Conservation (phyloP, 2,797 vertebrate genomes). For the Iguana delicatissima region DNA sequence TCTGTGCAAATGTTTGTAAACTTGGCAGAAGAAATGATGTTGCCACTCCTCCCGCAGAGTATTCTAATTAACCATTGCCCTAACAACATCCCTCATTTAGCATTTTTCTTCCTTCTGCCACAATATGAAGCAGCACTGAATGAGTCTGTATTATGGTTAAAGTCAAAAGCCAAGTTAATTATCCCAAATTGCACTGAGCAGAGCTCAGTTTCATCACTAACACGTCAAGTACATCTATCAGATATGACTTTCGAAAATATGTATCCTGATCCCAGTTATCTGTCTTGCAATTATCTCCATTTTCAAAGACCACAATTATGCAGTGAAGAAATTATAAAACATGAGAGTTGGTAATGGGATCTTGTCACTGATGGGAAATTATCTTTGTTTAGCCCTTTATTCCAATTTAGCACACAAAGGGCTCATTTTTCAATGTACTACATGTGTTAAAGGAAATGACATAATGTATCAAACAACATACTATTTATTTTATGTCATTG, state of each 20-base stretch:
- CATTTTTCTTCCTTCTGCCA: fast-evolving
- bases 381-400: constrained; percentile 60
- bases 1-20: constrained; percentile 30
- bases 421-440: constrained; percentile 33
- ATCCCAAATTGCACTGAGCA: constrained; percentile 55
- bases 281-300: constrained; percentile 56
- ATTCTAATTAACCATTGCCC: constrained; percentile 50
- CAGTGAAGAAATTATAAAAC: constrained; percentile 50
- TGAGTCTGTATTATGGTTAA: constrained; percentile 42
- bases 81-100: constrained; percentile 5
- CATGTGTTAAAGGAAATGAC: constrained; percentile 11
- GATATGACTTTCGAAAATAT: constrained; percentile 39
- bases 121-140: constrained; percentile 35
- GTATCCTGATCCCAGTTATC: constrained; percentile 57
- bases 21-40: constrained; percentile 17
- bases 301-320: constrained; percentile 49
- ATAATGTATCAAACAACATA: constrained; percentile 47
- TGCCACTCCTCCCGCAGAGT: constrained; percentile 27
- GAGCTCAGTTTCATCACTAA: constrained; percentile 65
- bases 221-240: constrained; percentile 66
- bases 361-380: constrained; percentile 60
- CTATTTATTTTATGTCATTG: constrained; percentile 4
- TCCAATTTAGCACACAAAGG: constrained; percentile 53
- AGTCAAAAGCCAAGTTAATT: constrained; percentile 63
- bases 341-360: constrained; percentile 50